Base-by-base conservation (phyloP, 1,140 invertebrate species). In the Aphidius gifuensis region DNA sequence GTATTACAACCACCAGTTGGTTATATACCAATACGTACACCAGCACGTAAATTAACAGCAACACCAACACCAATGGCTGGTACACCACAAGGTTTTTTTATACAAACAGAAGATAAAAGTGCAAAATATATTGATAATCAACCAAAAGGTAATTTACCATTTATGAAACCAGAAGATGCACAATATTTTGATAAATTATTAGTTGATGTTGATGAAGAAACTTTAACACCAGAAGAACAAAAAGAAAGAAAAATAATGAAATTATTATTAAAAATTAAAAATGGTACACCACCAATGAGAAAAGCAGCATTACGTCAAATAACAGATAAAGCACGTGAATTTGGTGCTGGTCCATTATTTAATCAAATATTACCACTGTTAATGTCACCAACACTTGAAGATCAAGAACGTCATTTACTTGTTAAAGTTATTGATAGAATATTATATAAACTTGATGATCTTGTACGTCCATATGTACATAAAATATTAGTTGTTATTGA, bases 171-270 rank as follows among this genome's bases (percentile, higher is more conserved):
- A 0, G 98, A 99, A 82, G 98, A 99, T 84, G 95, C 98, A 38
- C 98, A 99, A 80, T 99, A 99, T 83, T 99, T 99, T 81, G 97
- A 99, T 78, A 99, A 99, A 83, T 82, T 99, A 40, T 81, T 99
- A 50, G 87, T 97, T 44, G 97, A 99, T 77, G 96, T 99, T 7
- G 97, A 99, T 79, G 97, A 99, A 82, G 96, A 98, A 72, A 83
- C 89, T 0, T 83, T 99, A 11, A 93, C 91, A 61, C 95, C 96
- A 1, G 97, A 99, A 74, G 97, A 99, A 74, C 90, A 96, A 64
- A 99, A 98, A 76, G 98, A 99, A 79, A 82, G 97, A 11, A 98
- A 99, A 81, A 99, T 99, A 38, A 99, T 99, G 98, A 98, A 97
- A 74, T 82, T 99, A 4, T 76, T 99, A 58, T 80, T 99, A 45